These are phyloP conservation scores for Syrista parreyssii DNA, from an alignment of 2,888 invertebrate species.

Conservation along the genomic window DNA sequence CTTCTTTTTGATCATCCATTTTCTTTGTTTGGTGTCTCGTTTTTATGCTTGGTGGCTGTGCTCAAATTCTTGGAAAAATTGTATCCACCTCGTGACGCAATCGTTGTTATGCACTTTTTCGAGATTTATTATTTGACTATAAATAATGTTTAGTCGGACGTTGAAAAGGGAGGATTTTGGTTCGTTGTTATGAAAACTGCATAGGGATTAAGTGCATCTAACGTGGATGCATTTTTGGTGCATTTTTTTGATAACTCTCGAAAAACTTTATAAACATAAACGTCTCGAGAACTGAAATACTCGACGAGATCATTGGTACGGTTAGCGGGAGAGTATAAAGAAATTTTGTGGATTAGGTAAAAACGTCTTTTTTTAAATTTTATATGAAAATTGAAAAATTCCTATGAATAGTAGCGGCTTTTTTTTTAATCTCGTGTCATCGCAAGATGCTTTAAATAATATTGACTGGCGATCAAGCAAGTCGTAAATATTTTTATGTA, in stretches of 20 bases:
- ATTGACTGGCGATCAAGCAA: background rate
- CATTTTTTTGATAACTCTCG: background rate
- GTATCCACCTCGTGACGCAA: background rate
- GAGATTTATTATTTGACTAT: background rate
- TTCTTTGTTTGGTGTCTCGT: background rate
- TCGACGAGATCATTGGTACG: too few species aligned
- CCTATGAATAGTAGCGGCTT: background rate
- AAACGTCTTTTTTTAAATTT: background rate
- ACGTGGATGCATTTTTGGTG: background rate
- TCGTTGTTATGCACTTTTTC: background rate
- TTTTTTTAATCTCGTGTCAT: background rate
- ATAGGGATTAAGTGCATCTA: background rate
- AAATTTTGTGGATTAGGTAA: background rate
- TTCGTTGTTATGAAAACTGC: background rate
- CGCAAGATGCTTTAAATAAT: background rate
- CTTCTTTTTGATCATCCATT: background rate
- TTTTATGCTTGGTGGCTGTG: background rate
- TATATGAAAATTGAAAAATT: background rate
- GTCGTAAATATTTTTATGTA: background rate
- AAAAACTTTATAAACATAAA: too few species aligned
- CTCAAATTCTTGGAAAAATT: background rate
- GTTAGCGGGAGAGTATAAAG: background rate
- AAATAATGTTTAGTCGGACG: background rate
- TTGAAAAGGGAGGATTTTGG: background rate
- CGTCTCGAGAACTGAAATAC: too few species aligned